These are phyloP conservation scores for Trichonephila clavata DNA, from an alignment of 1,140 invertebrate genomes.

Conservation along the genomic window DNA sequence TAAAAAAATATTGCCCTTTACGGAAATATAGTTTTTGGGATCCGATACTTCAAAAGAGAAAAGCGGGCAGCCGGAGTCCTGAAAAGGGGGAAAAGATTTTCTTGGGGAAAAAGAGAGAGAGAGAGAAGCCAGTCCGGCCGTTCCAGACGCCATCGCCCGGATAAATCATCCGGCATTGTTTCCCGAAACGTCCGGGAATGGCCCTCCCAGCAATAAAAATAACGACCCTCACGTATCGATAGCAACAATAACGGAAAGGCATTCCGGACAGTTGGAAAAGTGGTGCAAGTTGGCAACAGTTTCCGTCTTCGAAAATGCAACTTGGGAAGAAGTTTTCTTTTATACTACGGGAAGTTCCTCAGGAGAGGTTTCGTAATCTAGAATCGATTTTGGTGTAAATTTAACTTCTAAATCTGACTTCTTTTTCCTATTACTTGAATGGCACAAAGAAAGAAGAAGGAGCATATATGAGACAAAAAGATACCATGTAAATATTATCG, in stretches of 20 bases:
- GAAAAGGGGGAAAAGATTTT: slow-evolving; percentile 31
- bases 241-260: slow-evolving; percentile 10
- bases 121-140: slow-evolving; percentile 24
- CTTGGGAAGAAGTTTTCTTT: background rate
- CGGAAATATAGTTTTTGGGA: slow-evolving; percentile 37
- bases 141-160: slow-evolving; percentile 60
- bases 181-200: slow-evolving; percentile 62
- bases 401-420: background rate
- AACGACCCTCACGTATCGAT: slow-evolving; percentile 59
- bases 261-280: background rate
- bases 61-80: background rate
- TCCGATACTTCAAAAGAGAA: background rate
- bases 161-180: slow-evolving; percentile 69
- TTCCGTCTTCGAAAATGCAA: background rate
- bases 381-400: background rate
- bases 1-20: slow-evolving; percentile 41
- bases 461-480: too few species aligned
- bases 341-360: background rate
- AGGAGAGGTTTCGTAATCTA: background rate
- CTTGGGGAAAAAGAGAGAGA: background rate
- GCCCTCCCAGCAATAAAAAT: slow-evolving; percentile 62
- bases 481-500: too few species aligned
- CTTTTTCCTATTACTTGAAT: background rate
- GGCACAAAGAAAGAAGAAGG: too few species aligned
- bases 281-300: slow-evolving; percentile 7